phyloP scores from a whole-genome alignment of 2,113 vertebrate genomes.

The Mus pahari region DNA sequence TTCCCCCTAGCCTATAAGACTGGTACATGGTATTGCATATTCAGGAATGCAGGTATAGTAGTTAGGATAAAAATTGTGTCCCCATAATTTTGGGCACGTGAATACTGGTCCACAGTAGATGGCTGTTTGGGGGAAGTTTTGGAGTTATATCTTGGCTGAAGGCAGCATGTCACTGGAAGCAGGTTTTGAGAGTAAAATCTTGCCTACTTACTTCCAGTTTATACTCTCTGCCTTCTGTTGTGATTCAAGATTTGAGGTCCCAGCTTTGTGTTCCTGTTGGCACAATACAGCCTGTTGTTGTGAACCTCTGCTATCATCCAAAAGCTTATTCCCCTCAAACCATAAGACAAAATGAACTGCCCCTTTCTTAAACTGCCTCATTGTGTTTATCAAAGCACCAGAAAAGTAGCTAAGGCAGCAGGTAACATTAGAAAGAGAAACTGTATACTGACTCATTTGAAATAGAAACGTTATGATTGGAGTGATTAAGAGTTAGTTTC shows the following conservation, averaged over 20 bases:
- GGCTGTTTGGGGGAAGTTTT: neutral
- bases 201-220: neutral
- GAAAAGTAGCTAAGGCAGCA: neutral
- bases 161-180: neutral
- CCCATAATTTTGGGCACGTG: neutral
- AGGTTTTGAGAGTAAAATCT: neutral
- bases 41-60: neutral
- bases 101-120: no score
- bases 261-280: neutral
- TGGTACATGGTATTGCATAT: neutral
- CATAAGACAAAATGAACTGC: neutral
- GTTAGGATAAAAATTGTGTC: neutral
- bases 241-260: neutral
- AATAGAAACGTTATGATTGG: constrained; percentile 36
- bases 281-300: neutral
- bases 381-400: neutral
- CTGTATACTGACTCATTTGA: neutral
- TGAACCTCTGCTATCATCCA: neutral
- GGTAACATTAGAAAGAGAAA: neutral
- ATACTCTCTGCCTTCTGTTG: neutral
- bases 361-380: neutral
- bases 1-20: neutral
- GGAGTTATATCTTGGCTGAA: neutral
- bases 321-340: neutral
- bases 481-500: no score